phyloP scores from a whole-genome alignment of 2,113 vertebrate species.

The Emberiza fucata region DNA sequence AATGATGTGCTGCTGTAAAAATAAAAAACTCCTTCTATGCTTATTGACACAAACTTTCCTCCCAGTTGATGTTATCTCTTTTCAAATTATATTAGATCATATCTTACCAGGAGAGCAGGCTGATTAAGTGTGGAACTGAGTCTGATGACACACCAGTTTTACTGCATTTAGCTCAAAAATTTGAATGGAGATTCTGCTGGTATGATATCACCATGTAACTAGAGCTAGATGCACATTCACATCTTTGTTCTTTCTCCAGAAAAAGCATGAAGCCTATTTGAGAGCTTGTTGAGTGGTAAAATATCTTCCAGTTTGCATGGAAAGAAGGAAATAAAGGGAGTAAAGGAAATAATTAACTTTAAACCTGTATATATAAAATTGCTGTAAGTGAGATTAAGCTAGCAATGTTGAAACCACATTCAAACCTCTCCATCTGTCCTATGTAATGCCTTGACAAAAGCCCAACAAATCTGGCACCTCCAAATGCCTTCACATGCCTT shows the following conservation, averaged over 20 bases:
- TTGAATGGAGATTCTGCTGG: neutral
- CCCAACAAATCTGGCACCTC: neutral
- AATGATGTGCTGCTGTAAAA: neutral
- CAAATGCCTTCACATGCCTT: neutral
- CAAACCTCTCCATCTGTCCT: neutral
- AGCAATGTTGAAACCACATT: neutral
- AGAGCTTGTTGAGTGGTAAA: neutral
- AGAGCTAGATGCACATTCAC: neutral
- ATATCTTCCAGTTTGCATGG: neutral
- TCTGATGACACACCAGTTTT: neutral
- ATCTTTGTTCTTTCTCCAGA: neutral
- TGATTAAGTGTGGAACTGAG: neutral
- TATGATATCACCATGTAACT: fast-evolving
- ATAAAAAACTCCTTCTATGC: neutral
- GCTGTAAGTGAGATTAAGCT: neutral
- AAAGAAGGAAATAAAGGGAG: neutral
- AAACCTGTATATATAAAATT: neutral
- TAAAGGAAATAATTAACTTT: neutral
- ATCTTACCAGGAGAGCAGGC: neutral
- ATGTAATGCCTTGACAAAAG: neutral
- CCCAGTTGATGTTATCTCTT: neutral
- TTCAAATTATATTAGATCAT: neutral
- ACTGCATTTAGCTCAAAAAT: neutral
- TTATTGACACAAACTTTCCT: conserved; percentile 17
- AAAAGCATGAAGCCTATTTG: neutral